Evolutionary conservation across 1,140 invertebrate species (phyloP), one percentile per base, ranked within the genome.

Genomic region (Gryllus bimaculatus): DNA sequence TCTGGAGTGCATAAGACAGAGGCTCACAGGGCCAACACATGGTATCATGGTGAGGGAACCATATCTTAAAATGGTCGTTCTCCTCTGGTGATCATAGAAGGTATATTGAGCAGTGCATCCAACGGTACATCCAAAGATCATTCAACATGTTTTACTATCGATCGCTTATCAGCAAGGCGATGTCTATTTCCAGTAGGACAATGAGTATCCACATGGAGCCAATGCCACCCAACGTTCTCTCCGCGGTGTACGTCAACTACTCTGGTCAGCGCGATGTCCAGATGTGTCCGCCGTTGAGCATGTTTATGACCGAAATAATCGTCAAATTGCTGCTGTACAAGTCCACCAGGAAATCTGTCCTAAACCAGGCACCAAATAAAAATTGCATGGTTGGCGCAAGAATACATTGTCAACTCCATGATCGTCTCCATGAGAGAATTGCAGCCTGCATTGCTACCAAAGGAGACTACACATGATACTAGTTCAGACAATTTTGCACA

Each of bases 81-180:
- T 26, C 76, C 48, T 77, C 20, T 77, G 76, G 48, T 77, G 76
- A n/a, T 77, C 26, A 39, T 77, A 48, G 21, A 77, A 20, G 76
- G 48, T 26, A 77, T 8, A 77, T 26, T 47, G 47, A 77, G 47
- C 76, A 77, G 76, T 48, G 76, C 76, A n/a, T n/a, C n/a, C n/a
- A n/a, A 26, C 76, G 76, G 21, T 47, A 77, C 76, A 77, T 77
- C 47, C 8, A 77, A 18, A 48, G 12, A 48, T 77, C 47, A 13
- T 77, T 77, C 21, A 77, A 47, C 76, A 12, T 8, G 15, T 77
- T 8, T 8, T 77, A 39, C 47, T 48, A 48, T 26, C 76, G 47
- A 26, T 77, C 47, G 15, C 47, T 8, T 39, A 48, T 8, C 76
- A 77, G n/a, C 21, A 77, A 77, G 76, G 76, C 26, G 76, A 47